phyloP scores from a whole-genome alignment of 2,797 vertebrate species.

The Sebastes iracundus region DNA sequence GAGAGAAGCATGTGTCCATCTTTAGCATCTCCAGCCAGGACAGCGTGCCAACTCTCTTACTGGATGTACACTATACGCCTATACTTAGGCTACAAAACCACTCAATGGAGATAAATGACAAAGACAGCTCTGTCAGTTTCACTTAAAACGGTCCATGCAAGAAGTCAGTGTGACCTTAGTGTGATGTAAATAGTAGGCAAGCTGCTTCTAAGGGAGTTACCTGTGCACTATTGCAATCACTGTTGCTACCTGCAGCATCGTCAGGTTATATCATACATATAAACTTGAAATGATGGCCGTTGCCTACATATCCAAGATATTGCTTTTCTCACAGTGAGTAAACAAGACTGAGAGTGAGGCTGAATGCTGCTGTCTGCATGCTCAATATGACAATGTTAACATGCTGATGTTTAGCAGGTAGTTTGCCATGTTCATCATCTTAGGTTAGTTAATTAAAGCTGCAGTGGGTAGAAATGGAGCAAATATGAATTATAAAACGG shows the following conservation, averaged over 20 bases:
- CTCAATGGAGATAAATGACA: slow-evolving; percentile 33
- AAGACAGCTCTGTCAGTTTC: slow-evolving; percentile 28
- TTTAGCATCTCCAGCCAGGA: not conserved
- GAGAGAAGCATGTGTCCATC: not conserved
- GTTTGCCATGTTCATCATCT: not conserved
- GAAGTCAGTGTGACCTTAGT: not conserved
- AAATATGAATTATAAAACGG: too few relatives aligned
- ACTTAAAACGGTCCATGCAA: not conserved
- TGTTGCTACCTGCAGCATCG: not conserved
- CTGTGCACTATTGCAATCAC: not conserved
- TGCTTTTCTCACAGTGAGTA: not conserved
- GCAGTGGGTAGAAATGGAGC: too few relatives aligned
- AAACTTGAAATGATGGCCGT: not conserved
- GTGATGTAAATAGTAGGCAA: slow-evolving; percentile 10
- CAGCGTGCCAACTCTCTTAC: not conserved
- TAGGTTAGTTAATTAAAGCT: not conserved
- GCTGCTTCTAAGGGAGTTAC: not conserved
- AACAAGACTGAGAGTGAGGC: not conserved
- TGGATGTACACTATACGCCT: slow-evolving; percentile 1
- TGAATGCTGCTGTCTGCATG: not conserved
- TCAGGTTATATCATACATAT: not conserved
- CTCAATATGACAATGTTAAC: not conserved
- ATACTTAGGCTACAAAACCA: slow-evolving; percentile 37
- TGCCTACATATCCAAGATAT: not conserved
- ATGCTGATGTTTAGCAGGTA: not conserved